Base-by-base conservation (phyloP, 2,888 invertebrate genomes). In the Drosophila ezoana region DNA sequence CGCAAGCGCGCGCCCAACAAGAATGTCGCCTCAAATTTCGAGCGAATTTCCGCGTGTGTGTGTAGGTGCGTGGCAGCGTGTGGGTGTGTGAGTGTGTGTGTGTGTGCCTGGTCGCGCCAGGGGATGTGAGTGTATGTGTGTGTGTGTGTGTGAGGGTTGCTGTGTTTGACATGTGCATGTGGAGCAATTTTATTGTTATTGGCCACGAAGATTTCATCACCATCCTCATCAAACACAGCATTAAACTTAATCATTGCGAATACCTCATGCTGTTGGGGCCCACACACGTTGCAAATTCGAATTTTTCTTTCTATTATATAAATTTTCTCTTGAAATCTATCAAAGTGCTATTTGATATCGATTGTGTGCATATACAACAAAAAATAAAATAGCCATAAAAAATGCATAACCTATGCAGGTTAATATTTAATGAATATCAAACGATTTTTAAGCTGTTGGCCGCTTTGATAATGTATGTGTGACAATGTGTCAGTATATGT, bases 141-240 rank as follows among this genome's bases (percentile, higher is more conserved):
- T 13, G 38, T 40, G 52, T 37, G 44, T 33, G 56, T 49, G 64
- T 4, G 40, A 11, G 41, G 33, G 57, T 81, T 63, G 75, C 48
- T 69, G 66, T 79, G 75, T 82, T 58, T 84, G 67, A 60, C 81
- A 87, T 81, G 73, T 83, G 87, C 81, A 87, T 81, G 73, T 83
- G 87, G 58, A 74, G 61, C 61, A 70, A 53, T 72, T 71, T 76
- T n/a, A 57, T 57, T 60, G 71, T 49, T 76, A 57, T 76, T 77
- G 76, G 69, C 82, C 81, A 72, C 68, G 66, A 58, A 64, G 64
- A 76, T 80, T 77, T 71, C 76, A 81, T 72, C 81, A 81, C 48
- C 80, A 71, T 37, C 58, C 68, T 56, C 60, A 53, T 51, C 48
- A 64, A 44, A 51, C 65, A 38, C 32, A 64, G 33, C 54, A 47